Evolutionary conservation across 2,113 vertebrate species (phyloP), one percentile per base, ranked within the genome.

Genomic region (Thalassarche chlororhynchos): DNA sequence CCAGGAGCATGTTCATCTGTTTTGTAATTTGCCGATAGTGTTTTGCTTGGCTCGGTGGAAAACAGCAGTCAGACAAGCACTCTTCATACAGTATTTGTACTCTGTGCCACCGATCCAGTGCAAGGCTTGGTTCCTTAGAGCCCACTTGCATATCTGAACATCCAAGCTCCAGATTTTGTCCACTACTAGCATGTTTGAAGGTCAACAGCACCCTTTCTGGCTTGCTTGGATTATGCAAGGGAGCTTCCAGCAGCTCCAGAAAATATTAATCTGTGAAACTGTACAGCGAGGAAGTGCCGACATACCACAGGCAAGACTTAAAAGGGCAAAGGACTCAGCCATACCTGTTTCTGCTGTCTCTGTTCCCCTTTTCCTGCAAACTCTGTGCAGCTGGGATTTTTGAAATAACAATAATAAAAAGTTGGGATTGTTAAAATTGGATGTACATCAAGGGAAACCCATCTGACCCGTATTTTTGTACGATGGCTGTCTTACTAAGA

Each of bases 321-420:
- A 87, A 87, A 76, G 34, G 42, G 40, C 1, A 7, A 88, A 84
- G 52, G 46, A 65, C 61, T 93, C 68, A 51, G 23, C 49, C 18
- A 34, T 93, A 86, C 58, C 85, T 88, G 55, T 14, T 90, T 61
- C 78, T 93, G 60, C 38, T 0, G 0, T 31, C 58, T 76, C 79
- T 66, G 26, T 54, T 93, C 62, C 24, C 15, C 34, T 87, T 80
- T 85, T 72, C 49, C 75, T 72, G 51, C 94, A 85, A 89, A 64
- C 28, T 55, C 32, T 31, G 14, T 28, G 68, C 80, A 92, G 86
- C 84, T 96, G 89, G 57, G 61, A 79, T 40, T 92, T 90, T 96
- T 74, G 49, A 93, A 93, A 89, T 79, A 96, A 65, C 38, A 91
- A 68, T 76, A 95, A 82, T 87, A 91, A 95, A 90, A 86, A 65